Evolutionary conservation across 2,113 vertebrate species (phyloP), one percentile per base, ranked within the genome.

Genomic region (Strix aluco): DNA sequence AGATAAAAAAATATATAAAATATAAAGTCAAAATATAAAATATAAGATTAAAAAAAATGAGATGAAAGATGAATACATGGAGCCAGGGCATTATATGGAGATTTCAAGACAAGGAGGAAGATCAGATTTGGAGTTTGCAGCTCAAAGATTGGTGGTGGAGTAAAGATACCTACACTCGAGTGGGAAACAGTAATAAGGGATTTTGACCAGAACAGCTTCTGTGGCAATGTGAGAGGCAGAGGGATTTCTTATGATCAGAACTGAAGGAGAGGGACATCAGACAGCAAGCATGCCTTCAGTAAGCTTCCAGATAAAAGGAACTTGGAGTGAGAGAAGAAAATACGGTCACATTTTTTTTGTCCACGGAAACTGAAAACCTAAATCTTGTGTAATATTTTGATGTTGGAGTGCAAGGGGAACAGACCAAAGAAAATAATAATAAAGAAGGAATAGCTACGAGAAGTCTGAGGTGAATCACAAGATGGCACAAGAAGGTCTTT

Each of bases 261-360:
- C 55, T 36, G 46, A 26, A 38, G 55, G 38, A 70, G 55, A 32
- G 21, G 26, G 27, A 17, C 21, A 12, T 17, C 23, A 15, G 49
- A 7, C n/a, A 15, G 49, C 5, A 23, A 72, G 7, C 6, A 1
- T 38, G 55, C 22, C 1, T 6, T 40, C n/a, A 16, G 15, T 16
- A 15, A 65, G 61, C 42, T 18, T n/a, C 13, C 23, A 23, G n/a
- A 30, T 7, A 23, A 29, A 49, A n/a, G 51, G 51, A 55, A 26
- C 66, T 32, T 22, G 46, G 62, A 32, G 23, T 13, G 26, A 30
- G 63, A n/a, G 55, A 25, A n/a, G 47, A 40, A 69, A 46, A 47
- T 18, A 26, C 2, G 6, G 10, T 29, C 38, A 14, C 6, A 12
- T 46, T 30, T n/a, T n/a, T n/a, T 54, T 16, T 51, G 22, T 40